Base-by-base conservation (phyloP, 2,797 vertebrate genomes). In the Chelmon rostratus region DNA sequence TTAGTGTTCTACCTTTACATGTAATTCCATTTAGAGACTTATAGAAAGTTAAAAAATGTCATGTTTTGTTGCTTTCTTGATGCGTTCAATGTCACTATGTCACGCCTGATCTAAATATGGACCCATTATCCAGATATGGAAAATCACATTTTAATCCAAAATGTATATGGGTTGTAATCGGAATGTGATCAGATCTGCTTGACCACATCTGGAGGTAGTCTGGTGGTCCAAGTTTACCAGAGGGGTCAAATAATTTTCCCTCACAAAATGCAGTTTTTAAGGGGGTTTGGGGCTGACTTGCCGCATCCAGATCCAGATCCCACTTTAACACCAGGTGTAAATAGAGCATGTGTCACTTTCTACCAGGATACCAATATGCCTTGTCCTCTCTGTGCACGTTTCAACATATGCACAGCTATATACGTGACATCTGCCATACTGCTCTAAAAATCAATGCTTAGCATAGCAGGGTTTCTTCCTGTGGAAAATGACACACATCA, bases 361-460 rank as follows among this genome's bases (percentile, higher is more conserved):
- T 52, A 42, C 16, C 0, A 44, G 52, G 16, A 3, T 31, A 7
- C n/a, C 28, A 53, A 64, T 49, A 21, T 9, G n/a, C 33, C 25
- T 28, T 15, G 49, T 62, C n/a, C 62, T 37, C 25, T 6, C 8
- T 40, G 18, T 47, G 18, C 23, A 42, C 59, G 31, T 56, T 40
- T 67, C 28, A 37, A 33, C 23, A 28, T 63, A 19, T 18, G 12
- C 35, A 42, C 19, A 38, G 8, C 1, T 11, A 31, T 6, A 3
- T 31, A 19, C 9, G 0, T 23, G 63, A 54, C 33, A 68, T 63
- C 18, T 68, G 19, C 3, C 33, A 44, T 50, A 11, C 15, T 21
- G 54, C 25, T 63, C 8, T 28, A 16, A 47, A 49, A 78, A 62
- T 74, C 57, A 47, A 62, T 53, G 25, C 53, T n/a, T 15, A n/a